phyloP scores from a whole-genome alignment of 2,888 invertebrate species.

The Drosophila vallismaia region DNA sequence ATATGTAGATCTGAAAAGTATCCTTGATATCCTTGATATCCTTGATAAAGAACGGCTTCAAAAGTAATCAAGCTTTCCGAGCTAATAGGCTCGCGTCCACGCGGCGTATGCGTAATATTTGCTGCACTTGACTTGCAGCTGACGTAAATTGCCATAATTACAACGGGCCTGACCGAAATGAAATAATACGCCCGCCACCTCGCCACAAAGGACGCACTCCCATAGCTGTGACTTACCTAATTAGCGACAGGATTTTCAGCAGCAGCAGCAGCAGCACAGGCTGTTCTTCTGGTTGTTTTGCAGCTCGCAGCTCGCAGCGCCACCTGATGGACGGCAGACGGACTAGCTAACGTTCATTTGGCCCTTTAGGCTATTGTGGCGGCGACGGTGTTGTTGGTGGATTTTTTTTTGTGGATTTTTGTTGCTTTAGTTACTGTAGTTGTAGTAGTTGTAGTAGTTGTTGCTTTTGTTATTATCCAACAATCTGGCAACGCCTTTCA shows the following conservation, averaged over 20 bases:
- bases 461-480: slow-evolving; percentile 36
- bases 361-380: slow-evolving; percentile 43
- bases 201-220: slow-evolving; percentile 23
- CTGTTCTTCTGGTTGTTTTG: slow-evolving; percentile 18
- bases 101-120: slow-evolving; percentile 53
- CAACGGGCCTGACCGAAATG: slow-evolving; percentile 44
- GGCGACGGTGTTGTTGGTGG: slow-evolving; percentile 19
- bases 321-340: slow-evolving; percentile 41
- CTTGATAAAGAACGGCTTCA: not conserved
- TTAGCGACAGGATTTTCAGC: slow-evolving; percentile 66
- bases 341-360: slow-evolving; percentile 33
- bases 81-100: slow-evolving; percentile 5
- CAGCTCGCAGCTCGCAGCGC: slow-evolving; percentile 27
- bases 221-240: slow-evolving; percentile 58
- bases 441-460: slow-evolving; percentile 13
- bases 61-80: not conserved
- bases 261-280: slow-evolving; percentile 24
- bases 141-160: slow-evolving; percentile 64
- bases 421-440: slow-evolving; percentile 2
- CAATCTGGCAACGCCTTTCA: slow-evolving; percentile 58
- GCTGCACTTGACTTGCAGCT: slow-evolving; percentile 34
- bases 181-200: slow-evolving; percentile 52
- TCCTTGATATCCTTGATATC: no score
- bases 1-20: no score
- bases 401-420: slow-evolving; percentile 3